A percentile compares a stretch with the other conserved stretches of the same genome.
These are phyloP conservation scores for Phocides pigmalion DNA, from an alignment of 1,140 invertebrate species.

Conservation along the genomic window DNA sequence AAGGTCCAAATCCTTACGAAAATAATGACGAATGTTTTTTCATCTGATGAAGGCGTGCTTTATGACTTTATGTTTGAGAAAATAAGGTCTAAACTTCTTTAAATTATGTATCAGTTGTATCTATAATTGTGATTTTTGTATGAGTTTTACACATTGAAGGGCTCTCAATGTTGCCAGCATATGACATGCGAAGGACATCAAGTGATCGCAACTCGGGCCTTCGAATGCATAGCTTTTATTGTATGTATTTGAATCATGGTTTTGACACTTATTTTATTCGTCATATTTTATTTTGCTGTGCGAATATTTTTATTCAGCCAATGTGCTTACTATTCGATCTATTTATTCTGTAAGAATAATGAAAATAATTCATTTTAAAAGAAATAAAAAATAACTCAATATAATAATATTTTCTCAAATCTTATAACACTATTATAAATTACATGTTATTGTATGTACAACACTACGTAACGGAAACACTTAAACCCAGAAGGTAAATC, in stretches of 20 bases:
- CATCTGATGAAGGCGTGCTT: not conserved
- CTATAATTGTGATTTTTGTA: conserved; percentile 34
- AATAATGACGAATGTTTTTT: not conserved
- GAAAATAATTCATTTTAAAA: no score
- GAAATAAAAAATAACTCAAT: no score
- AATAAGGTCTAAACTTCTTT: not conserved
- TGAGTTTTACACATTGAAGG: conserved; percentile 64
- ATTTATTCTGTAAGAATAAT: no score
- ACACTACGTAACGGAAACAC: no score
- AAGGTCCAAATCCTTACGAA: conserved; percentile 21
- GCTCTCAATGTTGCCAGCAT: conserved; percentile 67
- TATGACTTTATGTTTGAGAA: not conserved
- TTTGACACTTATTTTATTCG: conserved; percentile 25
- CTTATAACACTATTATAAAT: no score
- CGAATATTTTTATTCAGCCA: conserved; percentile 2
- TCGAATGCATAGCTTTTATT: conserved; percentile 33
- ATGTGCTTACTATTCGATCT: not conserved
- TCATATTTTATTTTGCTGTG: conserved; percentile 9
- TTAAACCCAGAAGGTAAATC: no score
- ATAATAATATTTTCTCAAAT: no score
- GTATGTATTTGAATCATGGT: conserved; percentile 41
- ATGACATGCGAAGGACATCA: conserved; percentile 67
- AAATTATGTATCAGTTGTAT: not conserved
- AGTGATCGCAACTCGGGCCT: conserved; percentile 53
- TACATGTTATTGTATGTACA: no score